Evolutionary conservation across 2,113 vertebrate genomes (phyloP).

Genomic region (Guaruba guarouba): DNA sequence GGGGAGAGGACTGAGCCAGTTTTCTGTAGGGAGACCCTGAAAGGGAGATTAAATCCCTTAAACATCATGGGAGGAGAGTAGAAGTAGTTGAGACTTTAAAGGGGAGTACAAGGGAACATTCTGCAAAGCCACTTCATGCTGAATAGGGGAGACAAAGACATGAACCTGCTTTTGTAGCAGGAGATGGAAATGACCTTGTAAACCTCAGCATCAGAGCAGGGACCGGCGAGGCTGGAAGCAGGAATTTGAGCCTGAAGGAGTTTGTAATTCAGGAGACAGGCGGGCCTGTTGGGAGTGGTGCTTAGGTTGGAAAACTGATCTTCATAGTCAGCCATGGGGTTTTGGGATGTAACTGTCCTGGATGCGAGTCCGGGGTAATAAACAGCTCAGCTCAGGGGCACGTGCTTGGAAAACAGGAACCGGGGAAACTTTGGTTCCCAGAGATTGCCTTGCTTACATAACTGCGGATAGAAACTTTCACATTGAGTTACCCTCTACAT

Average conservation of each 20-base stretch:
- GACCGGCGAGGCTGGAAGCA: not conserved
- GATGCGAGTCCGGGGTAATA: not conserved
- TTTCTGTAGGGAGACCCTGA: not conserved
- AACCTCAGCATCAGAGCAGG: not conserved
- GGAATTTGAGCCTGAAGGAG: not conserved
- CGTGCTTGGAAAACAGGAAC: not conserved
- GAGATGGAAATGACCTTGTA: conserved; percentile 17
- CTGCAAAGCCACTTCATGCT: not conserved
- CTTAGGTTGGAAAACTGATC: not conserved
- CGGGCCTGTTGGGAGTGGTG: not conserved
- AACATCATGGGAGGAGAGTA: not conserved
- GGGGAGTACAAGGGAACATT: not conserved
- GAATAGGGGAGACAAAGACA: conserved; percentile 7
- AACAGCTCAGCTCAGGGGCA: not conserved
- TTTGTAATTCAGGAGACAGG: not conserved
- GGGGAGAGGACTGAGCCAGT: not conserved
- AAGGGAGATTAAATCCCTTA: not conserved
- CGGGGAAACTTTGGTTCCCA: not conserved
- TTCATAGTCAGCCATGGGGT: not conserved
- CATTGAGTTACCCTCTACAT: not conserved
- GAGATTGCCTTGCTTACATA: not conserved
- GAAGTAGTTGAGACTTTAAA: not conserved
- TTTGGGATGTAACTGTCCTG: not conserved
- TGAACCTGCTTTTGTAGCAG: conserved; percentile 7
- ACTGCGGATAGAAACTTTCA: not conserved